Evolutionary conservation across 2,888 invertebrate genomes (phyloP).

Genomic region (Calephelis perditalis): DNA sequence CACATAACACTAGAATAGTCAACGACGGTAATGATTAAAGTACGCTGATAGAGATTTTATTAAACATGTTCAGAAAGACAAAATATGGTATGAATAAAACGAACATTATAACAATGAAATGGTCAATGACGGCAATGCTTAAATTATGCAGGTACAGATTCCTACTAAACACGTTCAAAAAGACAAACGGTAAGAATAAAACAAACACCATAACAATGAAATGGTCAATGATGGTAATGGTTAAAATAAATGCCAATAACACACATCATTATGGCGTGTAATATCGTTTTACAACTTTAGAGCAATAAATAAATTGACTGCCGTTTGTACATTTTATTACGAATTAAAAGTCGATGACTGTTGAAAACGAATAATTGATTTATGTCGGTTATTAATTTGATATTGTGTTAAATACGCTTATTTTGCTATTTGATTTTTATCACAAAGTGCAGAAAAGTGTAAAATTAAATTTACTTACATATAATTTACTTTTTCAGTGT

Average conservation of each 20-base stretch:
- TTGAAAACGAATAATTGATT: constrained; percentile 74
- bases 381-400: constrained; percentile 69
- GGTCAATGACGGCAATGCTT: too few relatives aligned
- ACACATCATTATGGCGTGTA: constrained; percentile 74
- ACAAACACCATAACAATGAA: constrained; percentile 62
- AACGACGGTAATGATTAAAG: too few relatives aligned
- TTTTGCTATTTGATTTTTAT: constrained; percentile 25
- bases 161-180: too few relatives aligned
- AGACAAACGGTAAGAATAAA: constrained; percentile 47
- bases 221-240: constrained; percentile 67
- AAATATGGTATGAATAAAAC: too few relatives aligned
- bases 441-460: constrained; percentile 9
- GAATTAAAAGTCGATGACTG: constrained; percentile 75
- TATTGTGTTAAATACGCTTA: constrained; percentile 43
- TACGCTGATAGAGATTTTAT: too few relatives aligned
- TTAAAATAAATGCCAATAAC: constrained; percentile 73
- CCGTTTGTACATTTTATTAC: constrained; percentile 75
- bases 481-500: background rate
- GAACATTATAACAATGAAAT: constrained; percentile 16
- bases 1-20: too few relatives aligned
- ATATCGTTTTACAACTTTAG: constrained; percentile 76
- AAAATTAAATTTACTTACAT: constrained; percentile 5
- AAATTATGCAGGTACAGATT: too few relatives aligned
- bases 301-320: constrained; percentile 76
- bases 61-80: too few relatives aligned